Evolutionary conservation across 1,140 invertebrate species (phyloP).

Genomic region (Caenorhabditis briggsae): DNA sequence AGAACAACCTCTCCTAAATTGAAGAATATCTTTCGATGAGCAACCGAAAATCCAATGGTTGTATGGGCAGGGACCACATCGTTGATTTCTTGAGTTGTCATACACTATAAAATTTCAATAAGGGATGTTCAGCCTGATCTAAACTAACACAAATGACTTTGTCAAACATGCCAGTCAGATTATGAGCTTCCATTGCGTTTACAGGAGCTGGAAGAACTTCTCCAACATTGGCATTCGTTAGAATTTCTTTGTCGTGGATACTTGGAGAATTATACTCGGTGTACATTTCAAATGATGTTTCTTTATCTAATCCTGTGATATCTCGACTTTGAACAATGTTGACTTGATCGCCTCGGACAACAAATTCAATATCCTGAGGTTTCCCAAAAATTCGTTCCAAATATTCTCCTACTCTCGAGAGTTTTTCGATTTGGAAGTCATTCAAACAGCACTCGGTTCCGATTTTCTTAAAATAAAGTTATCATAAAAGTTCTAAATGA

Average conservation of each 20-base stretch:
- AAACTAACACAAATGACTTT: neutral
- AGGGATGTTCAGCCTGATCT: too few relatives aligned
- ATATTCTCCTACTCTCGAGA: constrained; percentile 80
- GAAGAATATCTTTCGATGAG: constrained; percentile 29
- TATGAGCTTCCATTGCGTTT: constrained; percentile 28
- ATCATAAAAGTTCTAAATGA: constrained; percentile 67
- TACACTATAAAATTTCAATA: neutral
- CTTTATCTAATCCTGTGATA: constrained; percentile 62
- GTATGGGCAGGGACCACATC: constrained; percentile 10
- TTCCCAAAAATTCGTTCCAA: constrained; percentile 83
- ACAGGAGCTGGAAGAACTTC: constrained; percentile 22
- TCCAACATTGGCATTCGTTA: constrained; percentile 53
- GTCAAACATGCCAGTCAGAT: constrained; percentile 39
- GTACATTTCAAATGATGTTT: constrained; percentile 42
- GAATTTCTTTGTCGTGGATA: constrained; percentile 38
- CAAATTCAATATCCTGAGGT: constrained; percentile 85
- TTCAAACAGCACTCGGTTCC: constrained; percentile 46
- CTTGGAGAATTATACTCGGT: constrained; percentile 48
- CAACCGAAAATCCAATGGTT: constrained; percentile 22
- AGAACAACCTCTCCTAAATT: constrained; percentile 57
- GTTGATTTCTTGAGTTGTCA: constrained; percentile 35
- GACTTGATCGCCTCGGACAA: constrained; percentile 79
- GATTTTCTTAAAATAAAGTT: constrained; percentile 49
- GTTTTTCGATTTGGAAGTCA: constrained; percentile 71
- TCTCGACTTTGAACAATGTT: constrained; percentile 79